Conservation (phyloP, 2,888 invertebrate species). For the Ephialtes manifestator region DNA sequence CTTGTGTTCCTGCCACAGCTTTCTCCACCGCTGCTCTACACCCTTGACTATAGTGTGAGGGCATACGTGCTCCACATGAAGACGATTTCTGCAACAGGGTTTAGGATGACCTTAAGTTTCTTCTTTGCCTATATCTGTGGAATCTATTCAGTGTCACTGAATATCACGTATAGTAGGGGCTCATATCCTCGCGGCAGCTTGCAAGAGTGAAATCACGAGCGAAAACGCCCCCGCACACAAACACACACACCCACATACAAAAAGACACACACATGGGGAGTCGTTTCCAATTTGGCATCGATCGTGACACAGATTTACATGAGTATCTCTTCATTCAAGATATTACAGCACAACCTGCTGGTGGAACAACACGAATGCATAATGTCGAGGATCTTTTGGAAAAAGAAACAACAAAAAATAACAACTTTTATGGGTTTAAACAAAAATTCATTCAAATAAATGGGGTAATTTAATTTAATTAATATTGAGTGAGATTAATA, state of each 20-base stretch:
- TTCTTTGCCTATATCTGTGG: neutral
- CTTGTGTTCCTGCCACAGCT: slow-evolving; percentile 28
- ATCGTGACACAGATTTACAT: slow-evolving; percentile 67
- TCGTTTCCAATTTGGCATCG: slow-evolving; percentile 71
- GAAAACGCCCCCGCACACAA: slow-evolving; percentile 46
- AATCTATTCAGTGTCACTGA: slow-evolving; percentile 31
- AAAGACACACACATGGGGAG: slow-evolving; percentile 10
- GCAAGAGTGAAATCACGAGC: slow-evolving; percentile 58
- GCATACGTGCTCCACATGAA: slow-evolving; percentile 60
- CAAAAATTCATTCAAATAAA: no score
- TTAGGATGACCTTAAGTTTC: slow-evolving; percentile 49
- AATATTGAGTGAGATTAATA: no score
- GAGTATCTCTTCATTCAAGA: slow-evolving; percentile 50
- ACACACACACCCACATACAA: slow-evolving; percentile 29
- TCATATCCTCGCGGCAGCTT: slow-evolving; percentile 56
- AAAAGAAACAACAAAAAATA: no score
- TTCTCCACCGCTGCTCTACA: slow-evolving; percentile 23
- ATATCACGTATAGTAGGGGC: slow-evolving; percentile 39
- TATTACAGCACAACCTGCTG: slow-evolving; percentile 54
- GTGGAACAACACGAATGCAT: slow-evolving; percentile 52
- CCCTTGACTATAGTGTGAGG: slow-evolving; percentile 22
- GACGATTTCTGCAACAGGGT: slow-evolving; percentile 63
- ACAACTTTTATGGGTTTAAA: no score
- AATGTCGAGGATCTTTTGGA: slow-evolving; percentile 28
- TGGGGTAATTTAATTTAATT: no score